Evolutionary conservation across 1,140 invertebrate genomes (phyloP), one percentile per base, ranked within the genome.

Genomic region (Aphaenogaster rudis): DNA sequence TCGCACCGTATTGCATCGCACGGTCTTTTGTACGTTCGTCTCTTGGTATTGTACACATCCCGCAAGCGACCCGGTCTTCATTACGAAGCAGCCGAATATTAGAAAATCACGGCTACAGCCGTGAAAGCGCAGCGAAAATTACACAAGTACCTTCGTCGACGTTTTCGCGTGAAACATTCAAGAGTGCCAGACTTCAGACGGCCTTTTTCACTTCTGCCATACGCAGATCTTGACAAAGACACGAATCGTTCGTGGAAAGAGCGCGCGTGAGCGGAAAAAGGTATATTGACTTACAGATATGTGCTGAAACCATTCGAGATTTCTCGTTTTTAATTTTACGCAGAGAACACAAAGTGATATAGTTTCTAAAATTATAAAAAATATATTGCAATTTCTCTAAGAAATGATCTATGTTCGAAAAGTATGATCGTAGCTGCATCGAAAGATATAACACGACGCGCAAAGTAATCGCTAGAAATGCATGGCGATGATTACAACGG

Each of bases 21-120:
- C 48, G n/a, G 45, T 63, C 88, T 90, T 90, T 91, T 66, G 61
- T 79, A 69, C 28, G 28, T 74, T 85, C 39, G 57, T 81, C 63
- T 33, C 79, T 39, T 3, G 15, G 54, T 54, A 90, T 90, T 90
- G 71, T 90, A 42, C 59, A 57, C 69, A 42, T 45, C 48, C 80
- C 79, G 50, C 85, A 84, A 87, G 86, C 88, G 21, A 52, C 33
- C 28, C 50, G 48, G 69, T 86, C 86, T 88, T 86, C 86, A 82
- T 90, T 88, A 90, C 28, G 63, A 79, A 52, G 71, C 85, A 80
- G 54, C 69, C 88, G 52, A 90, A 90, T 81, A 87, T 91, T 91
- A 86, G 88, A 91, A 91, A 88, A 91, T 90, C 90, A 64, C 71
- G 17, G 52, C 17, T 59, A 52, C 74, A 33, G 28, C 28, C 57